These are phyloP conservation scores for Potorous gilbertii DNA, from an alignment of 2,797 vertebrate genomes.

Conservation along the genomic window DNA sequence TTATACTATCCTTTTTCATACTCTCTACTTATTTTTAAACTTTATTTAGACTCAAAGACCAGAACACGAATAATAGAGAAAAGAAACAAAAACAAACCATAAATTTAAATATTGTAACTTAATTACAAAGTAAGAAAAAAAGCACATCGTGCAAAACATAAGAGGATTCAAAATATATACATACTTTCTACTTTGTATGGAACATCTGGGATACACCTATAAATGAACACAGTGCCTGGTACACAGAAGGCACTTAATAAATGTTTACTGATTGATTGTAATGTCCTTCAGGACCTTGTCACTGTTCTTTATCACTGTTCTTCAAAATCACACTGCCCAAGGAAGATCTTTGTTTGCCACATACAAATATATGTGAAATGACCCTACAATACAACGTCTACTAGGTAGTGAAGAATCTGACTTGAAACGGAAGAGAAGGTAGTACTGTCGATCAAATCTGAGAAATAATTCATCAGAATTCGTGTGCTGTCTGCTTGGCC, in stretches of 20 bases:
- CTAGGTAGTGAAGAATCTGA: neutral
- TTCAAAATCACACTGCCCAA: neutral
- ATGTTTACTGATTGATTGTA: neutral
- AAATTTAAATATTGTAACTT: too few relatives aligned
- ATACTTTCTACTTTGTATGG: neutral
- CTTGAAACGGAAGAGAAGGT: neutral
- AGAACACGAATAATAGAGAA: too few relatives aligned
- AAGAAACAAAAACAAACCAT: too few relatives aligned
- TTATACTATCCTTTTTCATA: neutral
- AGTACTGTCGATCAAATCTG: neutral
- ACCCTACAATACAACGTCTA: neutral
- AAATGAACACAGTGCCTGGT: neutral
- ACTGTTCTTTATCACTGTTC: too few relatives aligned
- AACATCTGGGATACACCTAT: neutral
- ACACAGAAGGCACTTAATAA: neutral
- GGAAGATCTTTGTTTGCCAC: neutral
- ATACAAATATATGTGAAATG: neutral
- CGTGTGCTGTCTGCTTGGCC: neutral
- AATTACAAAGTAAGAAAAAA: slow-evolving; percentile 55
- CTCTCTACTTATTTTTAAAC: neutral
- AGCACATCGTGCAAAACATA: too few relatives aligned
- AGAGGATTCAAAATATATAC: too few relatives aligned
- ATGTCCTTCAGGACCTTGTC: neutral
- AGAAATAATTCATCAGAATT: neutral
- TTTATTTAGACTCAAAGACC: too few relatives aligned